These are phyloP conservation scores for Drosophila lutescens DNA, from an alignment of 2,888 invertebrate genomes.

Conservation along the genomic window DNA sequence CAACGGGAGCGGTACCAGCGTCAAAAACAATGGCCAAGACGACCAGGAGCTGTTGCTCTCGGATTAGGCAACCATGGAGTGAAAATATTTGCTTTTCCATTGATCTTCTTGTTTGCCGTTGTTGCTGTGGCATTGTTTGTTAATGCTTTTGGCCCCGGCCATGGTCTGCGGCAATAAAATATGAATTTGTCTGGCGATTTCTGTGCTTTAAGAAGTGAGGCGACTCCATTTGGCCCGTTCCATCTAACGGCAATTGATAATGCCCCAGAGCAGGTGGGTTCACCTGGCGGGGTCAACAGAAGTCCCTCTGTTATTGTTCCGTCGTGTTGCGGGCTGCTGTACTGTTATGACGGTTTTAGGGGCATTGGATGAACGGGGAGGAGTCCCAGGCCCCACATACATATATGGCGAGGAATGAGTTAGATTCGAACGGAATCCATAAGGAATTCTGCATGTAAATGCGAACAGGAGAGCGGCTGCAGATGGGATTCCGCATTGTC, in stretches of 20 bases:
- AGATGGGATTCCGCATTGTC: conserved; percentile 9
- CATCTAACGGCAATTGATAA: conserved; percentile 62
- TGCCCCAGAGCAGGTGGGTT: conserved; percentile 66
- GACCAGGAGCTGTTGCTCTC: conserved; percentile 48
- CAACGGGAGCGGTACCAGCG: conserved; percentile 39
- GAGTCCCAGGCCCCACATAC: neutral
- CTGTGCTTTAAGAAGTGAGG: conserved; percentile 50
- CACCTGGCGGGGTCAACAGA: conserved; percentile 59
- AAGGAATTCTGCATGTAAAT: conserved; percentile 23
- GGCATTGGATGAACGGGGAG: conserved; percentile 11
- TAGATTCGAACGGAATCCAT: conserved; percentile 10
- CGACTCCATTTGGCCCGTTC: conserved; percentile 15
- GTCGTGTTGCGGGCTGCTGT: conserved; percentile 30
- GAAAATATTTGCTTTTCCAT: conserved; percentile 77
- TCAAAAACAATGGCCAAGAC: conserved; percentile 65
- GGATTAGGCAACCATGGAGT: conserved; percentile 46
- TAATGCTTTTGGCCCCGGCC: conserved; percentile 64
- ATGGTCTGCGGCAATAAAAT: conserved; percentile 77
- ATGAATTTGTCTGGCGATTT: conserved; percentile 71
- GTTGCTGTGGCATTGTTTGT: conserved; percentile 69
- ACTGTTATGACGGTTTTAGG: conserved; percentile 30
- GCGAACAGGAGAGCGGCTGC: neutral
- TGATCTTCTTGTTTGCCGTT: conserved; percentile 56
- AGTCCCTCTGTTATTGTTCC: conserved; percentile 44
- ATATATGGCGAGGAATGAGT: conserved; percentile 31